Evolutionary conservation across 2,113 vertebrate genomes (phyloP), one percentile per base, ranked within the genome.

Genomic region (Dascyllus trimaculatus): DNA sequence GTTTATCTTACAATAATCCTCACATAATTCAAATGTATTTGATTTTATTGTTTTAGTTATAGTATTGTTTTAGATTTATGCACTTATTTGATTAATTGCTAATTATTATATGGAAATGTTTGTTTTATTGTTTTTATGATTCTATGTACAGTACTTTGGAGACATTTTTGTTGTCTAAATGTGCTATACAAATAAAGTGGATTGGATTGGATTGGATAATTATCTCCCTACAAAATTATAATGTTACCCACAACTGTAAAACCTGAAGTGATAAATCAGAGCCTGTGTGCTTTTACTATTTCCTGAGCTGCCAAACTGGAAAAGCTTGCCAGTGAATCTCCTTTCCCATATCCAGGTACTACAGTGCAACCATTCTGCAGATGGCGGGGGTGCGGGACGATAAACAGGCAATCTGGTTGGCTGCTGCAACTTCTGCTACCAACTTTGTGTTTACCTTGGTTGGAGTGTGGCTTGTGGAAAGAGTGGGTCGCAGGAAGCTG

Each of bases 361-460:
- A 99, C 93, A 99, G 98, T 40, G 98, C 98, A 18, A 99, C 98
- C 79, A 99, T 99, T 80, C 93, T 99, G 88, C 98, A 99, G 94
- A 99, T 99, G 98, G 96, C 97, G 0, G 98, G 98, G 17, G 96
- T 99, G 45, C 94, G 96, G 78, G 95, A 99, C 0, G 96, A 97
- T 43, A 96, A 93, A 68, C 94, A 94, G 29, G 98, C 98, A 0
- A 99, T 99, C 89, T 99, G 98, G 98, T 92, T 99, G 85, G 92
- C 98, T 4, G 95, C 97, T 0, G 93, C 95, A 7, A 98, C 97
- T 8, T 97, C 98, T 0, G 97, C 96, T 69, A 99, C 97, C 83
- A 99, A 99, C 92, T 99, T 99, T 77, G 87, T 97, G 88, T 99
- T 98, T 82, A 98, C 98, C 0, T 86, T 98, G 0, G 80, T 97